These are phyloP conservation scores for Penaeus japonicus DNA, from an alignment of 1,140 invertebrate species.

Conservation along the genomic window DNA sequence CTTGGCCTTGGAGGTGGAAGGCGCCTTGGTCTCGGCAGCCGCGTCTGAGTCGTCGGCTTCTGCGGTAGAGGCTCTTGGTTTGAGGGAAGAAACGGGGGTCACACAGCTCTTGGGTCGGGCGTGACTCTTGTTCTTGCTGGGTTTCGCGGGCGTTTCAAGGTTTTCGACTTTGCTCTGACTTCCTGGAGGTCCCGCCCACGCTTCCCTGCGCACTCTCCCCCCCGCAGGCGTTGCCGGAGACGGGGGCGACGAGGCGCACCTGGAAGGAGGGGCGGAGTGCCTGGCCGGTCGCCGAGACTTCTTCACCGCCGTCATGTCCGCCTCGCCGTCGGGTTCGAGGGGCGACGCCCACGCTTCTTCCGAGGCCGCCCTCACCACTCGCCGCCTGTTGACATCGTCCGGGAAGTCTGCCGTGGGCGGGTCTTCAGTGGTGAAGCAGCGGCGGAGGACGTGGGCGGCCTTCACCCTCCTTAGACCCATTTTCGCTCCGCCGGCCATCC, in stretches of 20 bases:
- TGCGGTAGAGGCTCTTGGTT: neutral
- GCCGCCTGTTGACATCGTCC: no score
- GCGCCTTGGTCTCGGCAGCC: neutral
- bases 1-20: neutral
- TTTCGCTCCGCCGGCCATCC: no score
- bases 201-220: neutral
- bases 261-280: neutral
- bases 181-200: neutral
- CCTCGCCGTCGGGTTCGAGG: neutral
- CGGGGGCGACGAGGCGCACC: neutral
- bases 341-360: neutral
- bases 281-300: neutral
- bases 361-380: no score
- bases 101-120: constrained; percentile 2
- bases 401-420: no score
- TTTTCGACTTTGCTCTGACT: neutral
- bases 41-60: neutral
- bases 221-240: neutral
- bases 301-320: neutral
- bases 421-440: no score
- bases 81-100: neutral
- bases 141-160: neutral
- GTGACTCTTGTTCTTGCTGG: neutral
- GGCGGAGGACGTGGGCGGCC: no score
- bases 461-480: no score